A percentile compares a stretch with the other conserved stretches of the same genome.
Evolutionary conservation across 2,797 vertebrate species (phyloP).

Genomic region (Coregonus suidteri): DNA sequence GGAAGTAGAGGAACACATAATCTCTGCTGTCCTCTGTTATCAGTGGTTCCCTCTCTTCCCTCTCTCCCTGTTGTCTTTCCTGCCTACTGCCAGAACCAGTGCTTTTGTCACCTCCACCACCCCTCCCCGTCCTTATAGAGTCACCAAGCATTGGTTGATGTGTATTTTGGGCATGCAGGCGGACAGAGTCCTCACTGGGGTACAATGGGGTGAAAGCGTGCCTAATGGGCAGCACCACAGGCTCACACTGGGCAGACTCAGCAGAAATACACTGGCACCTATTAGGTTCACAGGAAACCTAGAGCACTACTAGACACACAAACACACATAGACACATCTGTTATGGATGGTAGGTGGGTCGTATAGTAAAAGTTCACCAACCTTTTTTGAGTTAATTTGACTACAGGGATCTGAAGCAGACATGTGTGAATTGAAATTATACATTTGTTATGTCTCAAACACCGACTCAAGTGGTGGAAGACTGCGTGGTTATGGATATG

Average conservation of each 20-base stretch:
- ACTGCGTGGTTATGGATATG: neutral
- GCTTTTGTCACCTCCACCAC: constrained; percentile 33
- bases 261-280: constrained; percentile 54
- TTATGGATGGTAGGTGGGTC: constrained; percentile 52
- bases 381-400: constrained; percentile 4
- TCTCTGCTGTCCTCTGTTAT: neutral
- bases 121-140: constrained; percentile 14
- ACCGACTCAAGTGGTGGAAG: neutral
- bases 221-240: constrained; percentile 26
- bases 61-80: neutral
- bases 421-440: neutral
- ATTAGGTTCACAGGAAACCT: constrained; percentile 49
- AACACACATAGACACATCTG: constrained; percentile 18
- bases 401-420: neutral
- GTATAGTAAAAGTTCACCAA: constrained; percentile 42
- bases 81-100: constrained; percentile 12
- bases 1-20: too few relatives aligned
- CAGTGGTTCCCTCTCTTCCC: constrained; percentile 33
- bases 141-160: constrained; percentile 29
- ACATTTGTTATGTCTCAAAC: neutral
- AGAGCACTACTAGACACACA: constrained; percentile 38
- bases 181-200: constrained; percentile 38
- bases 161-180: constrained; percentile 27
- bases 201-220: constrained; percentile 39
- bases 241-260: constrained; percentile 47